These are phyloP conservation scores for Sandelia bainsii DNA, from an alignment of 2,797 vertebrate species.

Conservation along the genomic window DNA sequence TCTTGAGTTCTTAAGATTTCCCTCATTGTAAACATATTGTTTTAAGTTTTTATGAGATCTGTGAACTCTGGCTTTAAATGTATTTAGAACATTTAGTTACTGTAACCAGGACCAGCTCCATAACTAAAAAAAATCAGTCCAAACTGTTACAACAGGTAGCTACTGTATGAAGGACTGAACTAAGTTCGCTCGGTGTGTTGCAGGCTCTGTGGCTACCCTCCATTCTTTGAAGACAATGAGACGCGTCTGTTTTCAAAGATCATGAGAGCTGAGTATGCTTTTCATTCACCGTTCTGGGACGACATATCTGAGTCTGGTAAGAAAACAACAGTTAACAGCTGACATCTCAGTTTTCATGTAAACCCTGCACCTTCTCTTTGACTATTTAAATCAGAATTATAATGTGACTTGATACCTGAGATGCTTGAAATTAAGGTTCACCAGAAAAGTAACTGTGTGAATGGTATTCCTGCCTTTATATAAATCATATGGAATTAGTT, in stretches of 20 bases:
- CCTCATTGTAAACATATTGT: too few species aligned
- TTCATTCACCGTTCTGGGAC: conserved; percentile 96
- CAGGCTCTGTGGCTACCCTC: conserved; percentile 95
- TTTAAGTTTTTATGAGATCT: too few species aligned
- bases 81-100: not conserved
- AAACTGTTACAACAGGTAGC: too few species aligned
- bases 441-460: not conserved
- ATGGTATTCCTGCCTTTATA: not conserved
- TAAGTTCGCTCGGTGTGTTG: conserved; percentile 14
- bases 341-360: not conserved
- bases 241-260: conserved; percentile 94
- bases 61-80: too few species aligned
- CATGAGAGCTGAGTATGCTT: conserved; percentile 92
- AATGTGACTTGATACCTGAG: too few species aligned
- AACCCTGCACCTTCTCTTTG: not conserved
- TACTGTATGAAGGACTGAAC: not conserved
- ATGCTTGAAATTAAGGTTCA: too few species aligned
- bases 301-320: conserved; percentile 94
- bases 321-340: not conserved
- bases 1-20: too few species aligned
- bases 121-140: not conserved
- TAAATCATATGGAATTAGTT: not conserved
- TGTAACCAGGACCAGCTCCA: not conserved
- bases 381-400: not conserved
- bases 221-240: conserved; percentile 95